Percentiles rank a stretch among this genome's conserved stretches.
Evolutionary conservation across 1,140 invertebrate genomes (phyloP).

Genomic region (Epicauta chinensis): DNA sequence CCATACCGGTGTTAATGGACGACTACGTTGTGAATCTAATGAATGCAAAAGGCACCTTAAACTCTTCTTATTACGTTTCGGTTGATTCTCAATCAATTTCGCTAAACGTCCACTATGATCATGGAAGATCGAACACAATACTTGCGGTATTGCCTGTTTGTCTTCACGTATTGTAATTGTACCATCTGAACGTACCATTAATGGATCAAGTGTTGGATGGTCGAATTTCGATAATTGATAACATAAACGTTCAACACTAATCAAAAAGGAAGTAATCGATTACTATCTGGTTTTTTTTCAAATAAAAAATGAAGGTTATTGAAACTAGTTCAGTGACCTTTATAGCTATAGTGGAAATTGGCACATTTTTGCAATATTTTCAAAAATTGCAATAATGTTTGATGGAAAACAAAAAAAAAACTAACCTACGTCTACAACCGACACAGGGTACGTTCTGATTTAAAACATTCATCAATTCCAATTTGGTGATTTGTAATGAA

Average conservation of each 20-base stretch:
- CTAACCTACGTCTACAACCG: slow-evolving; percentile 81
- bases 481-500: slow-evolving; percentile 75
- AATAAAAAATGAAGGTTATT: neutral
- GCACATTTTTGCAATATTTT: neutral
- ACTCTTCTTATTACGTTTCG: slow-evolving; percentile 74
- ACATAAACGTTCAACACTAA: slow-evolving; percentile 79
- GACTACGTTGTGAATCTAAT: slow-evolving; percentile 74
- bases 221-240: slow-evolving; percentile 73
- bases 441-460: slow-evolving; percentile 88
- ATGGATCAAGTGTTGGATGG: slow-evolving; percentile 76
- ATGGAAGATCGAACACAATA: slow-evolving; percentile 75
- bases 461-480: slow-evolving; percentile 74
- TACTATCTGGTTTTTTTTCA: neutral
- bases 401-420: too few relatives aligned
- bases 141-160: slow-evolving; percentile 66
- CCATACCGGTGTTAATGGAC: slow-evolving; percentile 64
- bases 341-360: neutral
- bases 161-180: slow-evolving; percentile 71
- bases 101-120: slow-evolving; percentile 74
- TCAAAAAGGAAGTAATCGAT: slow-evolving; percentile 32
- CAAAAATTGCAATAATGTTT: too few relatives aligned
- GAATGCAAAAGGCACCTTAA: slow-evolving; percentile 81
- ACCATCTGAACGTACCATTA: slow-evolving; percentile 61
- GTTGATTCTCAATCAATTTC: slow-evolving; percentile 72
- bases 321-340: slow-evolving; percentile 7